Evolutionary conservation across 1,140 invertebrate genomes (phyloP).

Genomic region (Meloidogyne chitwoodi): DNA sequence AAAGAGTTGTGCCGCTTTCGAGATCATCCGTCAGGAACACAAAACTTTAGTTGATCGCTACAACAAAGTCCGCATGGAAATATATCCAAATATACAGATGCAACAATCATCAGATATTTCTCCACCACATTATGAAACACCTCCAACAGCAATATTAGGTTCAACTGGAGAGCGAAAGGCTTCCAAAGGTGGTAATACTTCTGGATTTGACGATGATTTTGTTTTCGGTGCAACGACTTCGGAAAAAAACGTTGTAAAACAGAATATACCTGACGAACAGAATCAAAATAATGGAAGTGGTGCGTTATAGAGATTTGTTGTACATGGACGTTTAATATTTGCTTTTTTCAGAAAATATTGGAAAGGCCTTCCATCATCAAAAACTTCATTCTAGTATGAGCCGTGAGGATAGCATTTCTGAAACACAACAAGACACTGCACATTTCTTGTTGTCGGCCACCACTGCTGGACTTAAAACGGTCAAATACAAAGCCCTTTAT

Average conservation of each 20-base stretch:
- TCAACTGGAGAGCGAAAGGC: not conserved
- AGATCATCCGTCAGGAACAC: slow-evolving; percentile 16
- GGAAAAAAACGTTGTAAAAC: not conserved
- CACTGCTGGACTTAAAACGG: not conserved
- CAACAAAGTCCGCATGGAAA: slow-evolving; percentile 8
- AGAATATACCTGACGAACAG: not conserved
- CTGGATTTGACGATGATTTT: slow-evolving; percentile 25
- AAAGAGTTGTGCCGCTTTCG: slow-evolving; percentile 10
- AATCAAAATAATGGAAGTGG: not conserved
- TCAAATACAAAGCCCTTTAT: slow-evolving; percentile 78
- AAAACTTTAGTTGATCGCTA: slow-evolving; percentile 12
- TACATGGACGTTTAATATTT: too few species aligned
- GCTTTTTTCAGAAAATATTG: not conserved
- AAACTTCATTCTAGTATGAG: not conserved
- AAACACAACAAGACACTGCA: not conserved
- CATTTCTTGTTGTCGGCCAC: not conserved
- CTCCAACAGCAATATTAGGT: not conserved
- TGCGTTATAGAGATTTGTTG: not conserved
- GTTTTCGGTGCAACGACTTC: slow-evolving; percentile 11
- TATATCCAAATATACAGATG: not conserved
- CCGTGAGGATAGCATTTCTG: not conserved
- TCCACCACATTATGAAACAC: slow-evolving; percentile 1
- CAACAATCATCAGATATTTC: not conserved
- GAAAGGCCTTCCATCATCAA: not conserved
- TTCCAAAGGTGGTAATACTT: not conserved